Evolutionary conservation across 2,888 invertebrate species (phyloP).

Genomic region (Hirtodrosophila duncani): DNA sequence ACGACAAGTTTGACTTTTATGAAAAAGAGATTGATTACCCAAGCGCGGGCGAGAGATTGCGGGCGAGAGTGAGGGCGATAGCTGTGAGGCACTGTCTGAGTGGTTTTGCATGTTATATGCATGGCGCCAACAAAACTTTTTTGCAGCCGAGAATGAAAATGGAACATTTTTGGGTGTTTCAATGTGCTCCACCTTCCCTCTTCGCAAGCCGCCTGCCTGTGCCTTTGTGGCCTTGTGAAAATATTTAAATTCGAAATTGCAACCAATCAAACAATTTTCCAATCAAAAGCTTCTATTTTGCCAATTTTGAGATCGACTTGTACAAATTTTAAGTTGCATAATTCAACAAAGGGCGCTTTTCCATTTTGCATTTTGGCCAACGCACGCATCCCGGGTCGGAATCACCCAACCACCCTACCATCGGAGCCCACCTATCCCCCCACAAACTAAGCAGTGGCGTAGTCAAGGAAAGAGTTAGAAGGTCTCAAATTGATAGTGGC

Average conservation of each 20-base stretch:
- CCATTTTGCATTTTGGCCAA: conserved; percentile 24
- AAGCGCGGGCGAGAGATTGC: conserved; percentile 31
- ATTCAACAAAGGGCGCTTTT: conserved; percentile 63
- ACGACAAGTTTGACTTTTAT: conserved; percentile 65
- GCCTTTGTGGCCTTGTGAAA: conserved; percentile 59
- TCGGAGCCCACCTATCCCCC: background rate
- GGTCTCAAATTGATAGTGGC: too few relatives aligned
- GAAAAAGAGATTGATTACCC: conserved; percentile 68
- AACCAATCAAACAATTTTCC: conserved; percentile 72
- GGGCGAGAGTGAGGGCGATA: too few relatives aligned
- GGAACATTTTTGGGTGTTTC: conserved; percentile 1
- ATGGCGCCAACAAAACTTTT: background rate
- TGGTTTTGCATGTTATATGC: conserved; percentile 63
- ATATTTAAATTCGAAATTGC: conserved; percentile 72
- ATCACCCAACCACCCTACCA: background rate
- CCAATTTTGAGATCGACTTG: conserved; percentile 61
- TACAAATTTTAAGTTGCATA: conserved; percentile 71
- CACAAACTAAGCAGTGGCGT: too few relatives aligned
- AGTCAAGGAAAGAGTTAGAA: too few relatives aligned
- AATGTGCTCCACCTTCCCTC: background rate
- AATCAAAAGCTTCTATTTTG: conserved; percentile 66
- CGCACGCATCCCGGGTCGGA: too few relatives aligned
- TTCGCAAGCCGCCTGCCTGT: background rate
- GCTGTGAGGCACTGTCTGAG: too few relatives aligned
- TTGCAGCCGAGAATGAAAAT: conserved; percentile 35